Base-by-base conservation (phyloP, 1,140 invertebrate genomes). In the Nylanderia fulva region DNA sequence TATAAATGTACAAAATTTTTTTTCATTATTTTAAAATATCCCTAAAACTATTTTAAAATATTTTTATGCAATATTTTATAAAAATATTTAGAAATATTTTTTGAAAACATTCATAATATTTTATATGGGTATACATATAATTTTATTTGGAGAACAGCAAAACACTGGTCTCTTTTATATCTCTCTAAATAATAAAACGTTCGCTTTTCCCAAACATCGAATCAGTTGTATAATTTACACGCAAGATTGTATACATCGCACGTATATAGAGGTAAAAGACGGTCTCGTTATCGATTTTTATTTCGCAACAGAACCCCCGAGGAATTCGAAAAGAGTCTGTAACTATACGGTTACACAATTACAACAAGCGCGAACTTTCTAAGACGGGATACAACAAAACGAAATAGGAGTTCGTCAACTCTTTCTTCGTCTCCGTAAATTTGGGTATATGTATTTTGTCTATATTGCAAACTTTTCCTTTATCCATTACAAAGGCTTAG, bases 401-500 rank as follows among this genome's bases (percentile, higher is more conserved):
- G 18, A 75, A 15, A 8, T 27, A 9, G 33, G 39, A 27, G 29
- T 0, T n/a, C 27, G 29, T 36, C n/a, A 60, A 60, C 8, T 60
- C 21, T 60, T 75, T 42, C 72, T 42, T n/a, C 15, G 36, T 33
- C 36, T 61, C 60, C 61, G 21, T 75, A 42, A 61, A 39, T 75
- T 60, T 61, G 24, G 4, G 27, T 71, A 52, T 29, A 69, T 1
- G n/a, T 33, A 45, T 52, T 33, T 48, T 48, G 66, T 75, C 27
- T 39, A 36, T 39, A 75, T 42, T 39, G 42, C 54, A 7, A 58
- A 58, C 13, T 42, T 42, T n/a, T 39, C 72, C 52, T 60, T 75
- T 48, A 48, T 75, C 21, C 33, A 58, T 72, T n/a, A 56, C 24
- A 72, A 56, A 24, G 52, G 21, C n/a, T 72, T 72, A 58, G 29